These are phyloP conservation scores for Melanocharis versteri DNA, from an alignment of 2,113 vertebrate species.

Conservation along the genomic window DNA sequence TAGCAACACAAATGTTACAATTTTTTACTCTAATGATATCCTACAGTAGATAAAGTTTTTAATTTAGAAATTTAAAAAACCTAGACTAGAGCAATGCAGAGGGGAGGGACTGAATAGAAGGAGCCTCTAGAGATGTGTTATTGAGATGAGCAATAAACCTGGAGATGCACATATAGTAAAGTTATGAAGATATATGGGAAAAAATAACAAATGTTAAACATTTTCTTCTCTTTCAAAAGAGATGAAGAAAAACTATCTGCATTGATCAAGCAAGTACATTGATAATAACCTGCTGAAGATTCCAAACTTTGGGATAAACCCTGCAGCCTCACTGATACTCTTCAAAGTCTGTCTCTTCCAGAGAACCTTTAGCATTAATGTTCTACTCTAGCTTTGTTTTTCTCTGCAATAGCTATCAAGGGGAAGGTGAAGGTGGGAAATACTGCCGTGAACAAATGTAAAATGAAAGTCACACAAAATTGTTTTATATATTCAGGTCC, in stretches of 20 bases:
- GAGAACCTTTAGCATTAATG: background rate
- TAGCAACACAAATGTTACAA: background rate
- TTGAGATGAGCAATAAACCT: background rate
- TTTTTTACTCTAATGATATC: background rate
- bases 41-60: background rate
- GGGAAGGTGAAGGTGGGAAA: background rate
- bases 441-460: background rate
- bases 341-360: background rate
- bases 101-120: background rate
- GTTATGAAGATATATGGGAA: background rate
- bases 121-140: background rate
- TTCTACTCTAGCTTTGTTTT: background rate
- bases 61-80: background rate
- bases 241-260: background rate
- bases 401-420: background rate
- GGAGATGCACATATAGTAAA: background rate
- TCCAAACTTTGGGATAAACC: background rate
- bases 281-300: background rate
- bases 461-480: background rate
- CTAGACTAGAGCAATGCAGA: background rate
- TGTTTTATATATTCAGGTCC: background rate
- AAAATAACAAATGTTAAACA: background rate
- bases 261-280: background rate
- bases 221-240: background rate
- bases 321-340: background rate